Percentiles rank a stretch among this genome's conserved stretches.
Evolutionary conservation across 2,797 vertebrate genomes (phyloP).

Genomic region (Rhinogobio ventralis): DNA sequence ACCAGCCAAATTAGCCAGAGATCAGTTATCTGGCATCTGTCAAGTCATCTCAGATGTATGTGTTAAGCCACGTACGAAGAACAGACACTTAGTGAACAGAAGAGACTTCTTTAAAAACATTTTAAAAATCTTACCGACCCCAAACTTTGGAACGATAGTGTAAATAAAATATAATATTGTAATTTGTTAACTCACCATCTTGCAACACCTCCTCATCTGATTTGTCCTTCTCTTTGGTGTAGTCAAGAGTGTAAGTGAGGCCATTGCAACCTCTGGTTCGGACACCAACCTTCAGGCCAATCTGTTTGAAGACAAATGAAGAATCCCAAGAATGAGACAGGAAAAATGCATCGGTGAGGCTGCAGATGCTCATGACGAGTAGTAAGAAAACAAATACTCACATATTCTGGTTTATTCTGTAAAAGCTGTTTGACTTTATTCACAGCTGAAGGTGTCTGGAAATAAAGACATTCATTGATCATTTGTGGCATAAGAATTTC

Average conservation of each 20-base stretch:
- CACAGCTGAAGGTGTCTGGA: constrained; percentile 93
- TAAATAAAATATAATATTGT: neutral
- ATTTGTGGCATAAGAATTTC: neutral
- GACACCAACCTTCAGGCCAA: constrained; percentile 94
- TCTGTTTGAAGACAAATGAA: constrained; percentile 71
- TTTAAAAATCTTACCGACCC: neutral
- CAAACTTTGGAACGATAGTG: neutral
- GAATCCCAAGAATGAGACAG: neutral
- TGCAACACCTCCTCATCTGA: constrained; percentile 97
- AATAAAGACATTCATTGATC: constrained; percentile 43
- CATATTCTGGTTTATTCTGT: constrained; percentile 90
- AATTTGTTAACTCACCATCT: constrained; percentile 83
- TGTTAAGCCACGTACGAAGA: no score
- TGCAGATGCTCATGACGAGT: neutral
- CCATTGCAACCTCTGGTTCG: constrained; percentile 97
- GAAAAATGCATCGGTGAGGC: neutral
- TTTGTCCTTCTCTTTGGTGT: constrained; percentile 88
- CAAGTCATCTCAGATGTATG: no score
- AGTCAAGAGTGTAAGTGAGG: constrained; percentile 94
- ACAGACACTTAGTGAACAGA: neutral
- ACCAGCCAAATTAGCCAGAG: no score
- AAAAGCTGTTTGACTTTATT: constrained; percentile 89
- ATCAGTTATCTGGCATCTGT: no score
- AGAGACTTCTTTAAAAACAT: neutral
- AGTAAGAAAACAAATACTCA: constrained; percentile 77